A percentile compares a stretch with the other conserved stretches of the same genome.
phyloP scores from a whole-genome alignment of 1,140 invertebrate species.

The Sitophilus oryzae region DNA sequence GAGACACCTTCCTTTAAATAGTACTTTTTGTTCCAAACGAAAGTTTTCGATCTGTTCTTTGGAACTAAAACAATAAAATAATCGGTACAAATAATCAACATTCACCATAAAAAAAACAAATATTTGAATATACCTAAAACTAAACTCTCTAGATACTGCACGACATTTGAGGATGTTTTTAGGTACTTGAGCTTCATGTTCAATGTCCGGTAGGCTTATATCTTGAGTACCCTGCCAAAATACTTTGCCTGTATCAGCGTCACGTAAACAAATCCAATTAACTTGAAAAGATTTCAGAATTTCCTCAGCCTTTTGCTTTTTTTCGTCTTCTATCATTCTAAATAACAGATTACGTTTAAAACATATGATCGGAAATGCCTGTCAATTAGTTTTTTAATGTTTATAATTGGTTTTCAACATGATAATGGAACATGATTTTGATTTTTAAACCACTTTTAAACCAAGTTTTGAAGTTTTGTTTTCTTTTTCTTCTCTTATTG shows the following conservation, averaged over 20 bases:
- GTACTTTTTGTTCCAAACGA: constrained; percentile 81
- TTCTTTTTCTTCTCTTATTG: no score
- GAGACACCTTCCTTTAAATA: constrained; percentile 75
- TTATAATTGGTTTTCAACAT: no score
- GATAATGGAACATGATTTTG: no score
- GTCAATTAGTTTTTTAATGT: no score
- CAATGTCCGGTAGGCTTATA: constrained; percentile 82
- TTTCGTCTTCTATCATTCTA: constrained; percentile 38
- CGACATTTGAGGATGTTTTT: constrained; percentile 94
- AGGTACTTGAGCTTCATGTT: constrained; percentile 95
- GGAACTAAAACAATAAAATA: constrained; percentile 59
- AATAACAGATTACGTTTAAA: no score
- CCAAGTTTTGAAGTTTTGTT: no score
- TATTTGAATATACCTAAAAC: constrained; percentile 56
- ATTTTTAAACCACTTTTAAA: no score
- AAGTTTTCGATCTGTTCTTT: constrained; percentile 95
- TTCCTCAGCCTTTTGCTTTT: constrained; percentile 43
- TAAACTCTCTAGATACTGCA: constrained; percentile 94
- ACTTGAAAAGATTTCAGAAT: constrained; percentile 55
- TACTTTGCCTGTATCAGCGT: constrained; percentile 92
- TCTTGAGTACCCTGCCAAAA: constrained; percentile 98
- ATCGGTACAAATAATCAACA: background rate
- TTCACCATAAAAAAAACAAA: background rate
- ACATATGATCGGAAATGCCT: no score
- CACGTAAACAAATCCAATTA: constrained; percentile 97